Evolutionary conservation across 2,113 vertebrate species (phyloP).

Genomic region (Mustela lutreola): DNA sequence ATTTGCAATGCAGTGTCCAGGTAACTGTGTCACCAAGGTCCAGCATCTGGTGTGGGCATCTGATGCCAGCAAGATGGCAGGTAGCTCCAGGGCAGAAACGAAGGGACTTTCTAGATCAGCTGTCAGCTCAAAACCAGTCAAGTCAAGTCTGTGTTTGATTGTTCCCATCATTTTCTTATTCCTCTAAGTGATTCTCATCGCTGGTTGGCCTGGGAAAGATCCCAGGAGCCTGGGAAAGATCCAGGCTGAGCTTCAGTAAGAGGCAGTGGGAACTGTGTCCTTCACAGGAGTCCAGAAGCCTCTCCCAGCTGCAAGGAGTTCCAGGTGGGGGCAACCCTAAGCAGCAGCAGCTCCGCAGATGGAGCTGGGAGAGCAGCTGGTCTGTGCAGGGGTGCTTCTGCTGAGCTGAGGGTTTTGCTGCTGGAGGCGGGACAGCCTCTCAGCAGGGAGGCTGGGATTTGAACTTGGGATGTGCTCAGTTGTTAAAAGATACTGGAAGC

Average conservation of each 20-base stretch:
- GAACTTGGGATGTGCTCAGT: slow-evolving; percentile 62
- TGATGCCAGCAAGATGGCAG: not conserved
- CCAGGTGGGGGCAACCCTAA: not conserved
- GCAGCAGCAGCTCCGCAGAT: not conserved
- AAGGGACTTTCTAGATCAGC: not conserved
- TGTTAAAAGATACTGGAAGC: slow-evolving; percentile 62
- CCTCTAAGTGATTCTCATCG: not conserved
- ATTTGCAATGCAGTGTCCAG: not conserved
- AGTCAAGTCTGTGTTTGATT: not conserved
- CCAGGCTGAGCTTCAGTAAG: not conserved
- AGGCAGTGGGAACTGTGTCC: not conserved
- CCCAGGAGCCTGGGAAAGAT: not conserved
- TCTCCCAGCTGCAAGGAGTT: not conserved
- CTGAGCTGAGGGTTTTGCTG: slow-evolving; percentile 27
- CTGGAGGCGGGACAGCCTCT: not conserved
- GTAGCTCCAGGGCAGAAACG: not conserved
- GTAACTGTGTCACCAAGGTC: not conserved
- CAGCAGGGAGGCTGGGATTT: slow-evolving; percentile 23
- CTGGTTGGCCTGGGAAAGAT: not conserved
- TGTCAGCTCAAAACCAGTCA: not conserved
- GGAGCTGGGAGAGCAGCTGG: slow-evolving; percentile 5
- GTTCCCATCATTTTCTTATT: not conserved
- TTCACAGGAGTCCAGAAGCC: not conserved
- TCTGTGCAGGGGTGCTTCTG: not conserved
- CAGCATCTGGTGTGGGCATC: not conserved